Evolutionary conservation across 30 jellyfish, hydroid and myxozoan species (phyloP).

Genomic region (Aurelia sp.): DNA sequence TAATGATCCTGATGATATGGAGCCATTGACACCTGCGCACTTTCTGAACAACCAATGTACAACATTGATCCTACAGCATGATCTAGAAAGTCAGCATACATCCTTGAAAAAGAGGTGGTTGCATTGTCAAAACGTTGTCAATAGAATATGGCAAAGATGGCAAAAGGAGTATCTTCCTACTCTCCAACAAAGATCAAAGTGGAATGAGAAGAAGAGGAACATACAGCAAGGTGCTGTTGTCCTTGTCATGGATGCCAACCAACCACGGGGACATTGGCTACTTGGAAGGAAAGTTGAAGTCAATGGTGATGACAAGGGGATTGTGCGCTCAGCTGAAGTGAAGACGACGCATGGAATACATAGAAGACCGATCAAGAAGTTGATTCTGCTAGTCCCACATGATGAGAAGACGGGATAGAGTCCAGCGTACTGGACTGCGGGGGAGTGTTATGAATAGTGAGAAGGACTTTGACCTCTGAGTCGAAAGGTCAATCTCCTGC

Average conservation of each 20-base stretch:
- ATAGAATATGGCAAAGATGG: neutral
- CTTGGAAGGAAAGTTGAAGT: constrained; percentile 27
- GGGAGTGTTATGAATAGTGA: constrained; percentile 26
- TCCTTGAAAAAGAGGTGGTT: no score
- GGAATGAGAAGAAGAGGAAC: constrained; percentile 35
- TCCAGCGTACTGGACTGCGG: constrained; percentile 55
- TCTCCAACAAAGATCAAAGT: constrained; percentile 32
- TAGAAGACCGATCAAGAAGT: constrained; percentile 22
- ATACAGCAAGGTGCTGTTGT: constrained; percentile 20
- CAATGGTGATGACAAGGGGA: constrained; percentile 29
- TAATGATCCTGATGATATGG: constrained; percentile 22
- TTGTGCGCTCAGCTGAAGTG: constrained; percentile 28
- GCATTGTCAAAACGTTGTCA: constrained; percentile 8
- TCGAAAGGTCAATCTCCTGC: no score
- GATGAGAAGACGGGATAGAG: constrained; percentile 38
- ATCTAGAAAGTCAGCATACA: constrained; percentile 2
- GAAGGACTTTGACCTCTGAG: no score
- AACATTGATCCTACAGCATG: constrained; percentile 29
- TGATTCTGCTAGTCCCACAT: constrained; percentile 32
- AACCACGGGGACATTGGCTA: constrained; percentile 42
- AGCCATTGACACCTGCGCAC: constrained; percentile 44
- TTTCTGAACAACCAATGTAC: constrained; percentile 1
- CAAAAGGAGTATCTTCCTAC: neutral
- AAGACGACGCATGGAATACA: constrained; percentile 6
- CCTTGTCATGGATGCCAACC: constrained; percentile 35